These are phyloP conservation scores for Argyresthia goedartella DNA, from an alignment of 2,888 invertebrate species.

Conservation along the genomic window DNA sequence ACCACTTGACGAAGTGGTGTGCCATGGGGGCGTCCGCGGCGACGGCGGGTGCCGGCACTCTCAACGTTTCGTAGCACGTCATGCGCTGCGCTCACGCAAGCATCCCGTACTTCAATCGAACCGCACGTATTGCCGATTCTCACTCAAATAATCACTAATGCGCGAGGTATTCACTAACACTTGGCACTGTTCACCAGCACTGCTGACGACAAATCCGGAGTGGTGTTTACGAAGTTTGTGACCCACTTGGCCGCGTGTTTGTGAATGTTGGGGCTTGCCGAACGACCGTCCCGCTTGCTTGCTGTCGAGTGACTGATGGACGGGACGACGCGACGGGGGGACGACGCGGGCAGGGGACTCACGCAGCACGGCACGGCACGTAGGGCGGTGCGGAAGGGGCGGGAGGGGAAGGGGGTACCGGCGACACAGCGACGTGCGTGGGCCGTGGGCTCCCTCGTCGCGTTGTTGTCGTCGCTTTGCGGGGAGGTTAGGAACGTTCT, in stretches of 20 bases:
- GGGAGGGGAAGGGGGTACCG: neutral
- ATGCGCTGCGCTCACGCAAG: conserved; percentile 72
- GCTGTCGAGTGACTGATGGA: conserved; percentile 58
- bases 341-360: conserved; percentile 17
- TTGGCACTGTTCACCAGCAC: conserved; percentile 4
- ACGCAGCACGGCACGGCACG: conserved; percentile 24
- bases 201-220: neutral
- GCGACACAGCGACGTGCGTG: no score
- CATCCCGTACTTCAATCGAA: conserved; percentile 66
- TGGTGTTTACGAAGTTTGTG: conserved; percentile 21
- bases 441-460: no score
- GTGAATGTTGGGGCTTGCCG: conserved; percentile 21
- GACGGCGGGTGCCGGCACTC: conserved; percentile 67
- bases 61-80: conserved; percentile 72
- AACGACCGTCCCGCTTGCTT: conserved; percentile 40
- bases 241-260: conserved; percentile 60
- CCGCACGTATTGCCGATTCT: conserved; percentile 31
- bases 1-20: conserved; percentile 82
- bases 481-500: no score
- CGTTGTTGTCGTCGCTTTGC: no score
- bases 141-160: conserved; percentile 12
- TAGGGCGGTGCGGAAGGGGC: neutral
- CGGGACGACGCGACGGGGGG: conserved; percentile 17
- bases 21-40: conserved; percentile 76
- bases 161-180: conserved; percentile 5